Conservation (phyloP, 2,888 invertebrate genomes). For the Platycnemis pennipes region DNA sequence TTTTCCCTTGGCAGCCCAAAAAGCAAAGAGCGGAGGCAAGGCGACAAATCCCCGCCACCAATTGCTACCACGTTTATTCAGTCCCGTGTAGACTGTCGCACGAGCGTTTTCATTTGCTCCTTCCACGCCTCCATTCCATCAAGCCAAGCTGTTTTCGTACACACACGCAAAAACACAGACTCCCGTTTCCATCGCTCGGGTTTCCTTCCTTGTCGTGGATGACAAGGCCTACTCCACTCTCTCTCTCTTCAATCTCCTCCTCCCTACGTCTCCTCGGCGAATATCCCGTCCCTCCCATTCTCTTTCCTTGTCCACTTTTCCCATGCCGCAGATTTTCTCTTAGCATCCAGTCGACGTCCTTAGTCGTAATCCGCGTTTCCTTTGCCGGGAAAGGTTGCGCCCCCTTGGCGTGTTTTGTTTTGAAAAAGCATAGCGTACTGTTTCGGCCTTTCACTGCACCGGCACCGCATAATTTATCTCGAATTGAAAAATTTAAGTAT, state of each 20-base stretch:
- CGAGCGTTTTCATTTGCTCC: conserved; percentile 54
- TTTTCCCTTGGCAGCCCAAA: neutral
- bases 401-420: neutral
- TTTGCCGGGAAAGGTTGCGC: neutral
- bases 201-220: conserved; percentile 49
- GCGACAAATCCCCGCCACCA: conserved; percentile 46
- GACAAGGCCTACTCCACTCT: neutral
- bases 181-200: conserved; percentile 13
- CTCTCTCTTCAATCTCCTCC: neutral
- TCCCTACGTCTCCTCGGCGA: neutral
- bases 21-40: conserved; percentile 17
- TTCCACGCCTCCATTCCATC: conserved; percentile 37
- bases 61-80: conserved; percentile 41
- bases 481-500: no score
- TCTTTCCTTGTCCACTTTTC: neutral
- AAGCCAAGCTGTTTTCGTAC: conserved; percentile 39
- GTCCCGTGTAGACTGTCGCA: conserved; percentile 30
- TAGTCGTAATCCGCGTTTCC: neutral
- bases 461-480: no score
- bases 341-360: neutral
- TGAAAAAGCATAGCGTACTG: neutral
- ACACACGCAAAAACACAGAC: neutral
- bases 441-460: neutral
- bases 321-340: neutral
- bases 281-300: neutral